These are phyloP conservation scores for Druceiella hillmani DNA, from an alignment of 2,888 invertebrate species.

Conservation along the genomic window DNA sequence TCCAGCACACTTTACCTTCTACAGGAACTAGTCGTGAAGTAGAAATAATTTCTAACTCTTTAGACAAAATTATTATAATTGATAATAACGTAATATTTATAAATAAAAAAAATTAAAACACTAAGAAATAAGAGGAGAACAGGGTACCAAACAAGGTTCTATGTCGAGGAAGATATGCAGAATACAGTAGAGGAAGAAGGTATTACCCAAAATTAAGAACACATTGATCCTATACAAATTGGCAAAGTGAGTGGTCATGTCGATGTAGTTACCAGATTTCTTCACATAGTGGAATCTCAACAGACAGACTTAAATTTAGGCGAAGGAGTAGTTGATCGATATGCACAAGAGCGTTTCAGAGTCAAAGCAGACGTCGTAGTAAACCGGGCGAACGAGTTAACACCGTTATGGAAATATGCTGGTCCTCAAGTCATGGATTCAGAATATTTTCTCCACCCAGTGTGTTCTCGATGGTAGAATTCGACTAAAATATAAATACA, in stretches of 20 bases:
- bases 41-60: too few relatives aligned
- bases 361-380: slow-evolving; percentile 78
- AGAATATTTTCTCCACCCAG: slow-evolving; percentile 73
- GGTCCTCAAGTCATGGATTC: slow-evolving; percentile 60
- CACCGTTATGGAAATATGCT: slow-evolving; percentile 75
- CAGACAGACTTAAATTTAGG: slow-evolving; percentile 76
- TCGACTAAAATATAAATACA: slow-evolving; percentile 82
- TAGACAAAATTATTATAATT: too few relatives aligned
- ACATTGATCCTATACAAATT: too few relatives aligned
- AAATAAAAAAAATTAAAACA: too few relatives aligned
- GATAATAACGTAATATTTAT: too few relatives aligned
- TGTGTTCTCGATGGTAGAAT: slow-evolving; percentile 76
- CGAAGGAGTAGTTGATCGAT: slow-evolving; percentile 79
- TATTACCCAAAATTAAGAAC: too few relatives aligned
- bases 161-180: too few relatives aligned
- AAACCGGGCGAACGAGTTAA: slow-evolving; percentile 78
- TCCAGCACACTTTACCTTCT: too few relatives aligned
- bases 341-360: slow-evolving; percentile 75
- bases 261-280: slow-evolving; percentile 74
- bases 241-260: slow-evolving; percentile 19
- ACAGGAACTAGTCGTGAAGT: too few relatives aligned
- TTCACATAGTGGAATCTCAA: slow-evolving; percentile 75
- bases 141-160: too few relatives aligned
- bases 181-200: too few relatives aligned
- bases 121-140: too few relatives aligned